phyloP scores from a whole-genome alignment of 1,140 invertebrate species.

The Trichonephila inaurata region DNA sequence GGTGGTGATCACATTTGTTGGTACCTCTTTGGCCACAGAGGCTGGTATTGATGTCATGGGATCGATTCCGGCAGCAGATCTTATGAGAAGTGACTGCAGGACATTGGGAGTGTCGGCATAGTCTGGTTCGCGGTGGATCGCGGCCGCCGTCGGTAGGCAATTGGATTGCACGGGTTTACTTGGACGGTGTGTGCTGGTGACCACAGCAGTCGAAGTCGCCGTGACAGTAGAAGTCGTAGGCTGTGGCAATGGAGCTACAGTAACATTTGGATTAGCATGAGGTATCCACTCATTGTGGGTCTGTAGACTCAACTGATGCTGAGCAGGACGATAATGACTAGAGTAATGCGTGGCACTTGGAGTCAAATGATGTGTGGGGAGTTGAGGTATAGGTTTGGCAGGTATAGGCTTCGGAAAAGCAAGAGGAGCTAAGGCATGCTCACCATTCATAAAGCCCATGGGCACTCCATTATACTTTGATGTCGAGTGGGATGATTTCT shows the following conservation, averaged over 20 bases:
- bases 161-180: constrained; percentile 22
- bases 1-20: constrained; percentile 52
- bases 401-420: constrained; percentile 44
- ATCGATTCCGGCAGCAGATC: constrained; percentile 25
- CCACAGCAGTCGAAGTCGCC: constrained; percentile 7
- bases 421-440: background rate
- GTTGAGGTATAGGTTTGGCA: constrained; percentile 70
- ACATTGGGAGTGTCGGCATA: constrained; percentile 62
- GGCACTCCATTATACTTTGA: constrained; percentile 67
- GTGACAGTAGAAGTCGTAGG: background rate
- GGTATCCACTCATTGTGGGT: constrained; percentile 68
- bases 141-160: background rate
- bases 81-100: constrained; percentile 60
- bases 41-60: constrained; percentile 24
- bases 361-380: constrained; percentile 35
- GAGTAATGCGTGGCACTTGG: constrained; percentile 39
- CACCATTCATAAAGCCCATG: constrained; percentile 48
- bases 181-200: constrained; percentile 15
- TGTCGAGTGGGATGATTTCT: constrained; percentile 45
- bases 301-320: constrained; percentile 67
- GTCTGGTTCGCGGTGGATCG: constrained; percentile 44
- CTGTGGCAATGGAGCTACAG: constrained; percentile 61
- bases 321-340: constrained; percentile 72
- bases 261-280: constrained; percentile 70
- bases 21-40: background rate